Conservation (phyloP, 2,797 vertebrate genomes). For the Gadopsis bispinosus region DNA sequence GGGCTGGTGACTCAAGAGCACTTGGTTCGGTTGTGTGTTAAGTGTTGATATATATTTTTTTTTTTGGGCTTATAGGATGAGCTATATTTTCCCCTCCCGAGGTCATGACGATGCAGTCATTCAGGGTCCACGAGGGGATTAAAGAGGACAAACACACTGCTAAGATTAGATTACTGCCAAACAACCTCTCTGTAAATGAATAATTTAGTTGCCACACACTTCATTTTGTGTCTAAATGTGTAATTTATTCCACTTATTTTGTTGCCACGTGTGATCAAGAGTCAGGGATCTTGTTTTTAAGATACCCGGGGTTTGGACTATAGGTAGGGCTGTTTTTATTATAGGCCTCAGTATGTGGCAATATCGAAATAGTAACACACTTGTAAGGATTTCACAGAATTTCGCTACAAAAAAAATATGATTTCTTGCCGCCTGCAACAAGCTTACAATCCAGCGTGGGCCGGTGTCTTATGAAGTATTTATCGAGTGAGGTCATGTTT, state of each 20-base stretch:
- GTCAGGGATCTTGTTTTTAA: constrained; percentile 76
- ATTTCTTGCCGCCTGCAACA: constrained; percentile 73
- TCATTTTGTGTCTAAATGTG: constrained; percentile 91
- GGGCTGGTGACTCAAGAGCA: constrained; percentile 72
- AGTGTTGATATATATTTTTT: constrained; percentile 65
- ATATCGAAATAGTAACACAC: constrained; percentile 63
- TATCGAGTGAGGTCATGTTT: constrained; percentile 96
- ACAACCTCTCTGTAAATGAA: constrained; percentile 92
- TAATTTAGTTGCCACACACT: constrained; percentile 90
- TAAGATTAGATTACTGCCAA: constrained; percentile 92
- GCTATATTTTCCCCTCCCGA: constrained; percentile 59
- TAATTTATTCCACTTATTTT: constrained; percentile 90
- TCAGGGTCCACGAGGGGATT: constrained; percentile 74
- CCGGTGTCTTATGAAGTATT: constrained; percentile 89
- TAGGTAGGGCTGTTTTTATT: constrained; percentile 59
- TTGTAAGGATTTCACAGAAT: constrained; percentile 64
- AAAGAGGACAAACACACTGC: constrained; percentile 78
- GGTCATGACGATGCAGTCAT: constrained; percentile 79
- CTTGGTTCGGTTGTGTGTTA: constrained; percentile 74
- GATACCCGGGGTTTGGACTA: constrained; percentile 66
- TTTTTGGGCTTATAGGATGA: constrained; percentile 64
- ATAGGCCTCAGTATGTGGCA: constrained; percentile 61
- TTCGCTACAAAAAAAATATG: constrained; percentile 67
- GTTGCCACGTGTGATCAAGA: constrained; percentile 83
- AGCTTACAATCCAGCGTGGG: constrained; percentile 84